Evolutionary conservation across 1,140 invertebrate species (phyloP), one percentile per base, ranked within the genome.

Genomic region (Pogonomyrmex barbatus): DNA sequence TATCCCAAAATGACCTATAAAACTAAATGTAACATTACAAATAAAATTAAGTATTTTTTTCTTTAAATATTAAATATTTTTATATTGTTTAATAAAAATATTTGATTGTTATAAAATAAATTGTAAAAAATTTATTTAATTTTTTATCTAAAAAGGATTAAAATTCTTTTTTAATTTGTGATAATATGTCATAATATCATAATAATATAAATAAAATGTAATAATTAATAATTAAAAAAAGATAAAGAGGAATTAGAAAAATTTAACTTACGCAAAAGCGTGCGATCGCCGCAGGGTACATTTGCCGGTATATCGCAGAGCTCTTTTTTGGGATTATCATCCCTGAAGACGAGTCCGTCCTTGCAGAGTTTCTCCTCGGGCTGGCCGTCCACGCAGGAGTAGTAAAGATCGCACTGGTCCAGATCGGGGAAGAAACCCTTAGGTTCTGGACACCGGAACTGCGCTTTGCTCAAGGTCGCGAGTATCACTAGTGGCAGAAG

Each of bases 361-460:
- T 97, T 97, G 93, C 98, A 98, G 5, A 98, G 94, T 88, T 96
- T 96, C 87, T 97, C 96, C 91, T 97, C 97, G 9, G 96, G 89
- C 77, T 96, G 93, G 90, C 96, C 96, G 93, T 97, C 96, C 70
- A 95, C 94, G 94, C 97, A 98, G 89, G 96, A 96, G 93, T 97
- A 98, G 93, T 98, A 98, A 54, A 97, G 96, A 94, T 98, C 98
- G 93, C 98, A 98, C 93, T 98, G 97, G 88, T 96, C 96, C 2
- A 95, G 95, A 93, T 98, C 97, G 1, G 97, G 95, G 94, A 97
- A 98, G 94, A 96, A 98, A 33, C 97, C 97, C 86, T 97, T 97
- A 77, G 96, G 95, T 77, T 97, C 96, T 2, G 97, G 97, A 91
- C 97, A 98, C 87, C 96, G 95, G 93, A 97, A 97, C 68, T 96